Conservation (phyloP, 2,113 vertebrate genomes). For the Dermatemys mawii region DNA sequence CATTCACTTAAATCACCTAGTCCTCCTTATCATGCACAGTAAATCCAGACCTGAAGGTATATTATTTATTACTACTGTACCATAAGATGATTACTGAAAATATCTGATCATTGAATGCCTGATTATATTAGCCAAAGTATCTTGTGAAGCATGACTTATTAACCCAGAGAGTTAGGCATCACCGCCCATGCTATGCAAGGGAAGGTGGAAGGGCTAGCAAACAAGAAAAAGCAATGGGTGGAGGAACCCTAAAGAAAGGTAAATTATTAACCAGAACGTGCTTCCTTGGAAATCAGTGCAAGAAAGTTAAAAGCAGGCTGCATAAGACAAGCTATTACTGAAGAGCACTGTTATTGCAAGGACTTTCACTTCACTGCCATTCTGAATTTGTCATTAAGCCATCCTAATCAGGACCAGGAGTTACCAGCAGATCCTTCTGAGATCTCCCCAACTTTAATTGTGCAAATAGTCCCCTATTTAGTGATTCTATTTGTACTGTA, state of each 20-base stretch:
- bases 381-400: neutral
- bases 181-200: neutral
- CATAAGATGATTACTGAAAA: neutral
- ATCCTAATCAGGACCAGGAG: neutral
- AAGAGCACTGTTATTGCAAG: neutral
- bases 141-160: neutral
- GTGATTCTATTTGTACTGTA: neutral
- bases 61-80: too few species aligned
- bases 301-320: neutral
- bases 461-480: too few species aligned
- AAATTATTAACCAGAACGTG: too few species aligned
- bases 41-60: neutral
- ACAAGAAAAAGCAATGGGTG: too few species aligned
- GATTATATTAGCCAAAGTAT: neutral
- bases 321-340: neutral
- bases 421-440: neutral
- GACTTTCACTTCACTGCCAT: neutral
- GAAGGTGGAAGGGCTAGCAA: neutral
- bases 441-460: too few species aligned
- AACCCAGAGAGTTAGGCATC: neutral
- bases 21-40: neutral
- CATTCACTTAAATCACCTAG: neutral
- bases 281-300: neutral
- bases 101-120: neutral
- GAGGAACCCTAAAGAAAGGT: neutral